Evolutionary conservation across 2,888 invertebrate species (phyloP).

Genomic region (Alcis repandata): DNA sequence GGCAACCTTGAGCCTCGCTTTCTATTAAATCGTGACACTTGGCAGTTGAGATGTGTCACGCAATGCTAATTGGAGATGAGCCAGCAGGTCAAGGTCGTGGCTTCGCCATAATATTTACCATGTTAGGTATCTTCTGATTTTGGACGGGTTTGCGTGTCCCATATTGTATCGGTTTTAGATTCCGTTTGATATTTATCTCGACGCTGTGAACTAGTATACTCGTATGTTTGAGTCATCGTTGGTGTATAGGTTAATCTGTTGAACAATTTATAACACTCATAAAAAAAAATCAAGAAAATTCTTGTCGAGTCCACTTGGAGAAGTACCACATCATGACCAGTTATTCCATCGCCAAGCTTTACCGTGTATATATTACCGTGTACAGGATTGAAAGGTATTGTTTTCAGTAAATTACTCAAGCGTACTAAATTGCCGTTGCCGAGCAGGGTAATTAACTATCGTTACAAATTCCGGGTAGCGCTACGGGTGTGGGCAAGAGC

Average conservation of each 20-base stretch:
- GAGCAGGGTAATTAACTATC: too few species aligned
- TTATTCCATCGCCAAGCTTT: too few species aligned
- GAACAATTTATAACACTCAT: neutral
- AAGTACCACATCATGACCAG: too few species aligned
- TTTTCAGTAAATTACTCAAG: too few species aligned
- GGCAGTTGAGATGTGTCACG: constrained; percentile 37
- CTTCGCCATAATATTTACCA: constrained; percentile 27
- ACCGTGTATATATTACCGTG: too few species aligned
- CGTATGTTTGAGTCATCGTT: neutral
- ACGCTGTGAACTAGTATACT: neutral
- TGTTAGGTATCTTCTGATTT: constrained; percentile 3
- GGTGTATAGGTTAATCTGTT: neutral
- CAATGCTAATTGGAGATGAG: constrained; percentile 43
- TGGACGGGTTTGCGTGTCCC: constrained; percentile 1
- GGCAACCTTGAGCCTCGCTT: constrained; percentile 17
- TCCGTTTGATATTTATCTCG: constrained; percentile 13
- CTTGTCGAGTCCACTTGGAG: too few species aligned
- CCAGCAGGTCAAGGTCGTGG: constrained; percentile 39
- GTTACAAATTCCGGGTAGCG: too few species aligned
- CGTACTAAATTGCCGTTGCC: too few species aligned
- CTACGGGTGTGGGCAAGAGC: too few species aligned
- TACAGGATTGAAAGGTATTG: too few species aligned
- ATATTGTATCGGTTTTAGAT: constrained; percentile 15
- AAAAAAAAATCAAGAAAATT: too few species aligned
- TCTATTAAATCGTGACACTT: constrained; percentile 35